Evolutionary conservation across 2,113 vertebrate species (phyloP).

Genomic region (Rhinoderma darwinii): DNA sequence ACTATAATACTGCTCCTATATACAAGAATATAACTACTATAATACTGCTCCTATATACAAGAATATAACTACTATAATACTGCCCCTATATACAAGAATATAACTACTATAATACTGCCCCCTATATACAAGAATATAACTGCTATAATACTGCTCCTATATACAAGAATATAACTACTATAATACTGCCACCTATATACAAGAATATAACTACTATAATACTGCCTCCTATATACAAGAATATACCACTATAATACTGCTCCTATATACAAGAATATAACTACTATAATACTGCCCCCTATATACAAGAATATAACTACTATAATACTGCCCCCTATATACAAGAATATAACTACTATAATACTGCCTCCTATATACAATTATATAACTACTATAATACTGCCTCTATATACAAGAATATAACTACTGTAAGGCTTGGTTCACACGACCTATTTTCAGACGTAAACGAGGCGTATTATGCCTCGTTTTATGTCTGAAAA

Average conservation of each 20-base stretch:
- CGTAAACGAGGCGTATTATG: too few species aligned
- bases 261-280: neutral
- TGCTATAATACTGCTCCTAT: neutral
- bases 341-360: neutral
- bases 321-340: neutral
- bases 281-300: neutral
- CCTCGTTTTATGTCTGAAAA: too few species aligned
- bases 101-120: neutral
- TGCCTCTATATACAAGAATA: neutral
- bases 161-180: neutral
- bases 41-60: neutral
- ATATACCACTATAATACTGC: neutral
- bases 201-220: constrained; percentile 7
- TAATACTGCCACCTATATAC: neutral
- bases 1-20: constrained; percentile 2
- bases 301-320: neutral
- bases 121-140: neutral
- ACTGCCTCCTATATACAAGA: constrained; percentile 4
- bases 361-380: neutral
- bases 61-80: constrained; percentile 10
- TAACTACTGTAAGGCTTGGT: too few species aligned
- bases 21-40: constrained; percentile 10
- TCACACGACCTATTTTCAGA: too few species aligned
- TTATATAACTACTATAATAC: neutral
- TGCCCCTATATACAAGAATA: constrained; percentile 1